Conservation (phyloP, 2,113 vertebrate species). For the Oncorhynchus kisutch region DNA sequence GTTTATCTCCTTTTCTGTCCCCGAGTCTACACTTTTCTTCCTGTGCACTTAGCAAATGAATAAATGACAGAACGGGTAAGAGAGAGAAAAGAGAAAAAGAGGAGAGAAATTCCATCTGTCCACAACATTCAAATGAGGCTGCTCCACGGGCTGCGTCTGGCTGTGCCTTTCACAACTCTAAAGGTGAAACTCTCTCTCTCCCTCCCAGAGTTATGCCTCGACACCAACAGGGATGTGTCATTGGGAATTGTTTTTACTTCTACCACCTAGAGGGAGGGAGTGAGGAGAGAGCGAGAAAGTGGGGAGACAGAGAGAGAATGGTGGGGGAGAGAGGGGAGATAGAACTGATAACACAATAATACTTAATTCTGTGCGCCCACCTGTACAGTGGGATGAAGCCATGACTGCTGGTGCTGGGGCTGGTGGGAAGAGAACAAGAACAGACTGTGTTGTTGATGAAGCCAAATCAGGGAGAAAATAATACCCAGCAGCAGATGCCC, state of each 20-base stretch:
- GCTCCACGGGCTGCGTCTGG: constrained; percentile 35
- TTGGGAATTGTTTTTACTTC: constrained; percentile 30
- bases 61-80: constrained; percentile 44
- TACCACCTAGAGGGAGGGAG: not conserved
- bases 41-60: constrained; percentile 55
- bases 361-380: constrained; percentile 7
- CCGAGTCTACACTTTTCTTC: constrained; percentile 47
- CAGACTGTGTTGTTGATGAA: constrained; percentile 32
- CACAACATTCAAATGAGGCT: constrained; percentile 65
- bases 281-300: not conserved
- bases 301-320: not conserved
- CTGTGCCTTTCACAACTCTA: constrained; percentile 66
- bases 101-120: constrained; percentile 70
- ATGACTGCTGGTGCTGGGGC: not conserved
- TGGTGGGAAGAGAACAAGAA: constrained; percentile 1
- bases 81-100: constrained; percentile 11
- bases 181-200: constrained; percentile 57
- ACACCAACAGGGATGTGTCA: constrained; percentile 29
- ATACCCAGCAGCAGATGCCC: constrained; percentile 53
- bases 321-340: not conserved
- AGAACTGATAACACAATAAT: not conserved
- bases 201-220: constrained; percentile 5
- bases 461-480: constrained; percentile 34
- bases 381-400: constrained; percentile 8
- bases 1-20: constrained; percentile 50